Conservation (phyloP, 2,888 invertebrate species). For the Carterocephalus palaemon region DNA sequence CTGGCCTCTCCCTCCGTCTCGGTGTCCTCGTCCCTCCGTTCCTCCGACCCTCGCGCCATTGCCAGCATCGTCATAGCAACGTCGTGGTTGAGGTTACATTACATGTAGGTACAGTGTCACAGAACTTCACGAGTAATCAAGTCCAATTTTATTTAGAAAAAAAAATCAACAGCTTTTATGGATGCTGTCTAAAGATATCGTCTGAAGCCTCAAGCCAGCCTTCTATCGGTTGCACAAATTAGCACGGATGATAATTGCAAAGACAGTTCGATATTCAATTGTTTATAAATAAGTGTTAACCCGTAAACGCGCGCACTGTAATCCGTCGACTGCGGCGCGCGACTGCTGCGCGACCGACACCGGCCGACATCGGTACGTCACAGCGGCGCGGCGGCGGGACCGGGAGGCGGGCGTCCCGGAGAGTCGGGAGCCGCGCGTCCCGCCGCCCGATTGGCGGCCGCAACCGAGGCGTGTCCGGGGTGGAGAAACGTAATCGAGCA, state of each 20-base stretch:
- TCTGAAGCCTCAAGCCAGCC: not conserved
- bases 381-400: slow-evolving; percentile 48
- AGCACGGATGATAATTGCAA: slow-evolving; percentile 12
- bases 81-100: slow-evolving; percentile 33
- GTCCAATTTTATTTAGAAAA: too few relatives aligned
- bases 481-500: slow-evolving; percentile 78
- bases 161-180: too few relatives aligned
- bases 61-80: slow-evolving; percentile 78
- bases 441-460: slow-evolving; percentile 61
- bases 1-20: slow-evolving; percentile 61
- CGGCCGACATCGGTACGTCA: slow-evolving; percentile 50
- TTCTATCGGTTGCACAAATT: not conserved
- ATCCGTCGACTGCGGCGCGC: slow-evolving; percentile 41
- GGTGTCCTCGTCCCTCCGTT: slow-evolving; percentile 57
- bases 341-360: slow-evolving; percentile 41
- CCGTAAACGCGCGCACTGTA: slow-evolving; percentile 41
- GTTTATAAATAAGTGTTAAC: slow-evolving; percentile 6
- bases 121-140: too few relatives aligned
- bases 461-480: slow-evolving; percentile 72
- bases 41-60: slow-evolving; percentile 72
- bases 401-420: slow-evolving; percentile 37
- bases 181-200: slow-evolving; percentile 24
- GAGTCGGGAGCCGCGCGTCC: slow-evolving; percentile 41
- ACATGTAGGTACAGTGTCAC: too few relatives aligned
- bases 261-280: not conserved